Evolutionary conservation across 2,888 invertebrate genomes (phyloP).

Genomic region (Apodemia duryi): DNA sequence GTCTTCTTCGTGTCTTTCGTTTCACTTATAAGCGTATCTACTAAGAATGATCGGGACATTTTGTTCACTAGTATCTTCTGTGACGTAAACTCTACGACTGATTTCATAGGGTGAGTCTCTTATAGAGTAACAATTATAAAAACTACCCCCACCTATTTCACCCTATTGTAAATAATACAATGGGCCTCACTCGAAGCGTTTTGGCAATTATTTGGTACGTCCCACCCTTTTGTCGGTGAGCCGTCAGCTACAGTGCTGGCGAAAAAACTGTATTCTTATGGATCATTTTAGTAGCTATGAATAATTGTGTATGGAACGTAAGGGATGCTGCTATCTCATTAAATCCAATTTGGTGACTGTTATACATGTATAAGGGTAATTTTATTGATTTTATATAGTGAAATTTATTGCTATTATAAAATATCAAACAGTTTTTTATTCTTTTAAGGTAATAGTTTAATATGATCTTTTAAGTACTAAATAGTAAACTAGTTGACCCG

Average conservation of each 20-base stretch:
- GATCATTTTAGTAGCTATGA: conserved; percentile 76
- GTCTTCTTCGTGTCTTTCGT: conserved; percentile 69
- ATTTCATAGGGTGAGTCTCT: conserved; percentile 50
- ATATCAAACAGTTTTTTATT: conserved; percentile 9
- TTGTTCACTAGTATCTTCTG: conserved; percentile 36
- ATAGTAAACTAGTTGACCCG: no score
- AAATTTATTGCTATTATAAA: conserved; percentile 1
- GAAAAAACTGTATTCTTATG: conserved; percentile 58
- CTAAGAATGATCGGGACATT: conserved; percentile 90
- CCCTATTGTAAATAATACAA: conserved; percentile 76
- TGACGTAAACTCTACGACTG: conserved; percentile 55
- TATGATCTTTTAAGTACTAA: no score
- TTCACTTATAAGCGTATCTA: conserved; percentile 87
- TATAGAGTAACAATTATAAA: conserved; percentile 73
- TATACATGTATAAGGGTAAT: conserved; percentile 35
- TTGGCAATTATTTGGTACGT: conserved; percentile 77
- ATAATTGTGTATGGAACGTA: conserved; percentile 74
- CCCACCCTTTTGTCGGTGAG: conserved; percentile 76
- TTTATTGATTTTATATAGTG: conserved; percentile 4
- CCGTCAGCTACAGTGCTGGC: conserved; percentile 68
- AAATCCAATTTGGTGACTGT: conserved; percentile 72
- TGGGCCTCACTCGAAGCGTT: conserved; percentile 75
- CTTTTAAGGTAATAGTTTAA: no score
- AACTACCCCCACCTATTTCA: conserved; percentile 77
- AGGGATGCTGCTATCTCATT: conserved; percentile 75